A percentile compares a stretch with the other conserved stretches of the same genome.
phyloP scores from a whole-genome alignment of 1,140 invertebrate genomes.

The Trichoplusia ni region DNA sequence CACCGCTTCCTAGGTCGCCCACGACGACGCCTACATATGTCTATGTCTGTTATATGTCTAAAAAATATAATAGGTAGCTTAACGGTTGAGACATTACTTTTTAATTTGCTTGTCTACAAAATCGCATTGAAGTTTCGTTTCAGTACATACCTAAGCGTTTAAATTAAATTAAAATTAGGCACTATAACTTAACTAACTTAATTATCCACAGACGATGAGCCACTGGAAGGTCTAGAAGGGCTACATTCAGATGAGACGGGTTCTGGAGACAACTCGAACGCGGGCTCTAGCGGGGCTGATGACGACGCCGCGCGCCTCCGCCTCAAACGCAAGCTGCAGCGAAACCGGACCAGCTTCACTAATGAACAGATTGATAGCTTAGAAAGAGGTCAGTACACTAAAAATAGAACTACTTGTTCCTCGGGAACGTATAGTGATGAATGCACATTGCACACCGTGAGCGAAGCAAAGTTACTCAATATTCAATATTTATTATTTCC shows the following conservation, averaged over 20 bases:
- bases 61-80: too few species aligned
- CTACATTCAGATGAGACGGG: constrained; percentile 89
- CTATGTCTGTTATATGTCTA: too few species aligned
- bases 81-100: too few species aligned
- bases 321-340: constrained; percentile 97
- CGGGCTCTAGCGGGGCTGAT: constrained; percentile 89
- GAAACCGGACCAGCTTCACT: constrained; percentile 99
- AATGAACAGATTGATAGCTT: constrained; percentile 99
- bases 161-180: too few species aligned
- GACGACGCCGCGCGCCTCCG: constrained; percentile 93
- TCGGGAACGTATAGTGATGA: background rate
- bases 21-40: too few species aligned
- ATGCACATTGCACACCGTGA: too few species aligned
- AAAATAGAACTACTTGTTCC: background rate
- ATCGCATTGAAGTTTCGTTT: too few species aligned
- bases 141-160: too few species aligned
- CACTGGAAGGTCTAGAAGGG: constrained; percentile 82
- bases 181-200: background rate
- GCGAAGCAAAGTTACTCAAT: too few species aligned
- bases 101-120: too few species aligned
- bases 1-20: too few species aligned
- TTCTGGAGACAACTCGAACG: constrained; percentile 89
- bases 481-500: too few species aligned
- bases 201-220: constrained; percentile 61
- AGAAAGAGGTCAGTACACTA: constrained; percentile 91